phyloP scores from a whole-genome alignment of 2,797 vertebrate genomes.

The Alcedo quadribrachys region DNA sequence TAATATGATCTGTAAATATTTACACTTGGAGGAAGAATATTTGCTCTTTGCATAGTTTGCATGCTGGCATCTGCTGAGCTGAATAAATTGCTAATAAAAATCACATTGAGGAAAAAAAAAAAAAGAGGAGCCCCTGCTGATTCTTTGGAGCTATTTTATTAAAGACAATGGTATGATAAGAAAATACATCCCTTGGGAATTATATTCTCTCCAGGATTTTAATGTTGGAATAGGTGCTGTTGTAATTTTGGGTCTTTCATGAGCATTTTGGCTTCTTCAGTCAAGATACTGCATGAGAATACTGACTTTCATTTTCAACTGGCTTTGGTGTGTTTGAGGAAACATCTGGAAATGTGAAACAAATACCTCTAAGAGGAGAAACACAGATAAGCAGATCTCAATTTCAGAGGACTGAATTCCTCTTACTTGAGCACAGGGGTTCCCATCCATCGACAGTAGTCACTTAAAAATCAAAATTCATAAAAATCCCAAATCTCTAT shows the following conservation, averaged over 20 bases:
- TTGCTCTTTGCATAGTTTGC: conserved; percentile 36
- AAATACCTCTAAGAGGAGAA: background rate
- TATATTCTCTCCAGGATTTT: background rate
- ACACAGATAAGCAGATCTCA: background rate
- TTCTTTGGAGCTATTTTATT: background rate
- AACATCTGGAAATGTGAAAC: background rate
- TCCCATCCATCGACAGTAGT: background rate
- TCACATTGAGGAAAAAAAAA: background rate
- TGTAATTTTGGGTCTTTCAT: background rate
- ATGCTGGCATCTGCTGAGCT: conserved; percentile 48
- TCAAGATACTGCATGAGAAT: background rate
- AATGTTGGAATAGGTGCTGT: background rate
- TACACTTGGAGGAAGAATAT: conserved; percentile 33
- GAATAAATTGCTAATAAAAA: conserved; percentile 48
- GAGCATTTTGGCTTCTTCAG: background rate
- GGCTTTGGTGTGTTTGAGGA: background rate
- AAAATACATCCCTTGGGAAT: background rate
- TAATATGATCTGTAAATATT: conserved; percentile 60
- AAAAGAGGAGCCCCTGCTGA: background rate
- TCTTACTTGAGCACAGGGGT: background rate
- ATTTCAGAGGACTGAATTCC: background rate
- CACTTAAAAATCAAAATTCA: background rate
- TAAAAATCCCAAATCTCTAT: background rate
- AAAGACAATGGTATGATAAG: background rate
- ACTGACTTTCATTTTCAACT: background rate